Conservation (phyloP, 2,888 invertebrate species). For the Abrostola tripartita region DNA sequence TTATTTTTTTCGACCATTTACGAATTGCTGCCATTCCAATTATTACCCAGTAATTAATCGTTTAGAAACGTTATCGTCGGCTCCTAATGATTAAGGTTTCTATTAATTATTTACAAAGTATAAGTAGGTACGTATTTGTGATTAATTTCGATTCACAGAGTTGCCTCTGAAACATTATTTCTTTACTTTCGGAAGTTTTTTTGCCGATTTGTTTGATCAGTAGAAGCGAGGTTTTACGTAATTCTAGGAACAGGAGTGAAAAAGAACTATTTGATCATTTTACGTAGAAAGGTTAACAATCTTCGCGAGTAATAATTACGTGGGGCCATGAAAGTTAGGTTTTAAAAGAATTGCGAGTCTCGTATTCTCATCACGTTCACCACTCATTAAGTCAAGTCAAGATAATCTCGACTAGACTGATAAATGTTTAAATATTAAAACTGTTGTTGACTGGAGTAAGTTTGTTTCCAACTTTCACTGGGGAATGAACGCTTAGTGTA, state of each 20-base stretch:
- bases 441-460: constrained; percentile 25
- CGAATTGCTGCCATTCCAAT: constrained; percentile 22
- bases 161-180: background rate
- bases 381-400: constrained; percentile 37
- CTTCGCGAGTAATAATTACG: constrained; percentile 26
- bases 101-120: constrained; percentile 20
- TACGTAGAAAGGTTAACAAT: constrained; percentile 23
- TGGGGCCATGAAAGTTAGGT: constrained; percentile 35
- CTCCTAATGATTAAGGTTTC: constrained; percentile 15
- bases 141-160: constrained; percentile 10
- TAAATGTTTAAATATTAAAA: constrained; percentile 51
- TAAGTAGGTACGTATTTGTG: constrained; percentile 17
- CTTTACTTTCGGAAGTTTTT: background rate
- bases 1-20: constrained; percentile 24
- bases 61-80: constrained; percentile 16
- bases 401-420: constrained; percentile 30
- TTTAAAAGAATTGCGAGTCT: constrained; percentile 26
- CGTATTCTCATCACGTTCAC: constrained; percentile 42
- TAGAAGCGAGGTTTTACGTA: constrained; percentile 7
- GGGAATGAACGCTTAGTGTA: constrained; percentile 14
- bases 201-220: constrained; percentile 2
- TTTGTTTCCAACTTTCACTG: constrained; percentile 28
- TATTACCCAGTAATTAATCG: constrained; percentile 17
- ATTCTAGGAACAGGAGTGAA: background rate
- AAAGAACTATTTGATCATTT: constrained; percentile 36